Evolutionary conservation across 2,113 vertebrate species (phyloP).

Genomic region (Alexandromys fortis): DNA sequence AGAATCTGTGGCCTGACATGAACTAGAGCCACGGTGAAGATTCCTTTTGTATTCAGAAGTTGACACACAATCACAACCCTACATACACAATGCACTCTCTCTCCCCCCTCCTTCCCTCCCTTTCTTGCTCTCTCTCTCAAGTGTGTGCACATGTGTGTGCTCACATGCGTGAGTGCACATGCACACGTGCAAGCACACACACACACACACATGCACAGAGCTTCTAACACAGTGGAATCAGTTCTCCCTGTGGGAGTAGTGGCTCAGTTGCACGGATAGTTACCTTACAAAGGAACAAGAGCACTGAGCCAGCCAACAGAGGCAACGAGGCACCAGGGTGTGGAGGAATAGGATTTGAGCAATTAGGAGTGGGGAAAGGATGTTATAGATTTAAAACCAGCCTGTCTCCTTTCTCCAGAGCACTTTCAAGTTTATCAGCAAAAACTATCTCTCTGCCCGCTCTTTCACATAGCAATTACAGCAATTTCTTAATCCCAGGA

Average conservation of each 20-base stretch:
- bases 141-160: too few species aligned
- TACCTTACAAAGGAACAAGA: not conserved
- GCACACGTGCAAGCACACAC: accelerated
- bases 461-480: constrained; percentile 63
- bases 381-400: not conserved
- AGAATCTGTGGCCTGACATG: not conserved
- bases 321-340: not conserved
- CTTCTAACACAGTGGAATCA: not conserved
- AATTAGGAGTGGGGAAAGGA: constrained; percentile 37
- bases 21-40: not conserved
- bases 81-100: not conserved
- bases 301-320: not conserved
- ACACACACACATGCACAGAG: not conserved
- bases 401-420: constrained; percentile 44
- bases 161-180: too few species aligned
- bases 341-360: not conserved
- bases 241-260: not conserved
- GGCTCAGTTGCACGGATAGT: not conserved
- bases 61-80: not conserved
- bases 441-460: constrained; percentile 35
- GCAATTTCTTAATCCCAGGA: constrained; percentile 71
- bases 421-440: constrained; percentile 56
- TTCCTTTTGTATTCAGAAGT: not conserved
- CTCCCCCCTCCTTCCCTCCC: not conserved
- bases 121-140: not conserved